Evolutionary conservation across 1,140 invertebrate genomes (phyloP).

Genomic region (Aporrectodea caliginosa): DNA sequence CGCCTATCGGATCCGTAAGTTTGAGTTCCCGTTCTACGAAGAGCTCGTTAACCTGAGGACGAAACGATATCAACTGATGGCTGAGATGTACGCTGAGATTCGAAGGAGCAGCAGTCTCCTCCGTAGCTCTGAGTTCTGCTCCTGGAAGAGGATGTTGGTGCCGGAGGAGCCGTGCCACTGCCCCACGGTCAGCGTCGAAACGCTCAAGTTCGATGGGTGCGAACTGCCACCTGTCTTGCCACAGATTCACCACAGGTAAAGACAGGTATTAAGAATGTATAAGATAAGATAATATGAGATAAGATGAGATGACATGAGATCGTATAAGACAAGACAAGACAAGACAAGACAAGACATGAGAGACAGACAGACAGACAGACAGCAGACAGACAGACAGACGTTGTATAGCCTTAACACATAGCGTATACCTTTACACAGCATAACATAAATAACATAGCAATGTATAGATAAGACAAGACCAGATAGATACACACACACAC

Average conservation of each 20-base stretch:
- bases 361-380: too few relatives aligned
- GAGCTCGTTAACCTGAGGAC: constrained; percentile 27
- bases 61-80: constrained; percentile 29
- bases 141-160: constrained; percentile 29
- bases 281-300: too few relatives aligned
- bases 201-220: constrained; percentile 30
- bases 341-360: too few relatives aligned
- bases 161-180: constrained; percentile 29
- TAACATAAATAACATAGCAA: too few relatives aligned
- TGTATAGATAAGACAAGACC: too few relatives aligned
- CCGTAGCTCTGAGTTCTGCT: constrained; percentile 31
- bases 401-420: too few relatives aligned
- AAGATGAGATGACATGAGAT: too few relatives aligned
- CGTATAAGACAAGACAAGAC: too few relatives aligned
- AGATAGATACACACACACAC: too few relatives aligned
- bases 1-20: constrained; percentile 28
- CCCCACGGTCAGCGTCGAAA: constrained; percentile 14
- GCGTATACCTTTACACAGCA: too few relatives aligned
- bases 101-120: constrained; percentile 22
- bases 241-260: constrained; percentile 21
- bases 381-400: too few relatives aligned
- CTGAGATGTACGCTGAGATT: constrained; percentile 33
- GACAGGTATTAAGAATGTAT: too few relatives aligned
- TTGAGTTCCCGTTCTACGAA: constrained; percentile 32
- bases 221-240: constrained; percentile 27